phyloP scores from a whole-genome alignment of 2,888 invertebrate genomes.

The Spicauda simplicius region DNA sequence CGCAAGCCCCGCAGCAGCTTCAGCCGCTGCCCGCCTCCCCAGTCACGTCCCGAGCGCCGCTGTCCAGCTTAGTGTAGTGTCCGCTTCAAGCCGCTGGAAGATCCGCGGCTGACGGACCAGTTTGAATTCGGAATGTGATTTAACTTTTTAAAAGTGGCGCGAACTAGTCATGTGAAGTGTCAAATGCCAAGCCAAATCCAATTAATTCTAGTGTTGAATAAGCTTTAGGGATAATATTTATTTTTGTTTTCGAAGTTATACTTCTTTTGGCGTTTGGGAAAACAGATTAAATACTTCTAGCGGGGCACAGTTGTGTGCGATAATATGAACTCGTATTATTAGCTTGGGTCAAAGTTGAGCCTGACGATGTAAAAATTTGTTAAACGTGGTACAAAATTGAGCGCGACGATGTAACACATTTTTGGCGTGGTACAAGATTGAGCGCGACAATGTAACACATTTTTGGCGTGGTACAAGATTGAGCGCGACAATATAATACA shows the following conservation, averaged over 20 bases:
- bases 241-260: conserved; percentile 18
- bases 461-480: too few relatives aligned
- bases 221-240: conserved; percentile 30
- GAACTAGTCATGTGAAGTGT: conserved; percentile 51
- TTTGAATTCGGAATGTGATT: conserved; percentile 44
- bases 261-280: background rate
- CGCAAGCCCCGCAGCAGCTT: conserved; percentile 74
- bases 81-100: conserved; percentile 67
- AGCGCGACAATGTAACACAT: too few relatives aligned
- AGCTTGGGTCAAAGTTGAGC: too few relatives aligned
- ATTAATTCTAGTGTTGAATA: conserved; percentile 36
- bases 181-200: conserved; percentile 47
- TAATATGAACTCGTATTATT: too few relatives aligned
- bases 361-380: too few relatives aligned
- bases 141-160: conserved; percentile 49
- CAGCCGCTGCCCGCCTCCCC: conserved; percentile 86
- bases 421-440: too few relatives aligned
- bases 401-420: too few relatives aligned
- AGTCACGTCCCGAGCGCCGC: conserved; percentile 87
- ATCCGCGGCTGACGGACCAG: conserved; percentile 55
- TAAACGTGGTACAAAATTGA: too few relatives aligned
- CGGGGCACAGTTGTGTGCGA: too few relatives aligned
- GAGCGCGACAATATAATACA: too few relatives aligned
- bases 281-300: too few relatives aligned
- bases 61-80: conserved; percentile 87